A percentile compares a stretch with the other conserved stretches of the same genome.
Evolutionary conservation across 2,888 invertebrate genomes (phyloP).

Genomic region (Torymus tubicola): DNA sequence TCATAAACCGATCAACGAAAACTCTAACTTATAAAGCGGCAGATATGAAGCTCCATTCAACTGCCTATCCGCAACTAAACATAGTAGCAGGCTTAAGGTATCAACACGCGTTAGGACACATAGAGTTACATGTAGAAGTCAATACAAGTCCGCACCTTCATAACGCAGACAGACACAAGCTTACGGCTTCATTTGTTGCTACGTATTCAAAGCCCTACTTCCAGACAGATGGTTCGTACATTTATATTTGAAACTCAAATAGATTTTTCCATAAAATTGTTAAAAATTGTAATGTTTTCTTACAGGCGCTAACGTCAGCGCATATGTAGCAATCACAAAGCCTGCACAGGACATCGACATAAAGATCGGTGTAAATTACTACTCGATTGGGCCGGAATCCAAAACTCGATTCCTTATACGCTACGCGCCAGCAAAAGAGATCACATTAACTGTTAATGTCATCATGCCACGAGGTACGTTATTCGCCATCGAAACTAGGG

Average conservation of each 20-base stretch:
- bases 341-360: slow-evolving; percentile 84
- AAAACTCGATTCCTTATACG: slow-evolving; percentile 78
- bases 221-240: slow-evolving; percentile 68
- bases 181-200: slow-evolving; percentile 80
- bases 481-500: slow-evolving; percentile 83
- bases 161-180: slow-evolving; percentile 79
- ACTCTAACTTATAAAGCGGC: slow-evolving; percentile 81
- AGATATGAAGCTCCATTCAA: slow-evolving; percentile 83
- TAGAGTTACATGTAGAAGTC: slow-evolving; percentile 84
- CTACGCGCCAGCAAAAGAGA: slow-evolving; percentile 81
- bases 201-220: slow-evolving; percentile 80
- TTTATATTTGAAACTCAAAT: too few species aligned
- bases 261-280: not conserved
- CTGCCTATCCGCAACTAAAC: slow-evolving; percentile 84
- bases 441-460: slow-evolving; percentile 79
- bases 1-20: slow-evolving; percentile 79
- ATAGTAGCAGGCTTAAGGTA: slow-evolving; percentile 70
- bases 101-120: slow-evolving; percentile 84
- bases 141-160: slow-evolving; percentile 81
- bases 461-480: slow-evolving; percentile 83
- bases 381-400: slow-evolving; percentile 78
- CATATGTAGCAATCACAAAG: slow-evolving; percentile 81
- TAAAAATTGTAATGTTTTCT: not conserved
- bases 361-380: slow-evolving; percentile 79
- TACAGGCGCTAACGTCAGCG: slow-evolving; percentile 81